Percentiles rank a stretch among this genome's conserved stretches.
Evolutionary conservation across 2,113 vertebrate genomes (phyloP).

Genomic region (Pelobates fuscus): DNA sequence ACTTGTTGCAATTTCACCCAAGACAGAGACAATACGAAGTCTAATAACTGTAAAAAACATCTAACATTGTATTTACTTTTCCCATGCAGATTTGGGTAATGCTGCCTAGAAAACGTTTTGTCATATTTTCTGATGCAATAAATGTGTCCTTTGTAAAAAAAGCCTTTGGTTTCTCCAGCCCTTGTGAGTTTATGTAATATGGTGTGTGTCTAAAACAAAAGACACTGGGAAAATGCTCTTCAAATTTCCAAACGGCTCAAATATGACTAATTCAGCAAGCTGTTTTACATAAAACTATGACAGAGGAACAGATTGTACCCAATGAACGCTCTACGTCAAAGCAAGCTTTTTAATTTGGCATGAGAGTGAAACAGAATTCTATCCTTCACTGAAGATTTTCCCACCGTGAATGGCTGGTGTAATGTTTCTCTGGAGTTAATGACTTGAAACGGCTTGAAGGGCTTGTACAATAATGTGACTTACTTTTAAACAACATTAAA

Average conservation of each 20-base stretch:
- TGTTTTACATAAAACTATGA: conserved; percentile 40
- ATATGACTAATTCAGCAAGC: conserved; percentile 58
- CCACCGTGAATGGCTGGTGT: neutral
- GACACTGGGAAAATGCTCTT: conserved; percentile 53
- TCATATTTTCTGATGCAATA: conserved; percentile 59
- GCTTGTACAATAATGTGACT: too few species aligned
- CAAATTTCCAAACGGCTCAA: conserved; percentile 45
- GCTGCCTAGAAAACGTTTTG: conserved; percentile 63
- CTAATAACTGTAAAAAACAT: too few species aligned
- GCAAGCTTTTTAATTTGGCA: conserved; percentile 50
- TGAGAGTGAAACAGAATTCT: conserved; percentile 47
- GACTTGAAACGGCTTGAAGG: too few species aligned
- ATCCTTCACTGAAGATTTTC: conserved; percentile 11
- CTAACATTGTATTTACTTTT: conserved; percentile 49
- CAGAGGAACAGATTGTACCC: conserved; percentile 9
- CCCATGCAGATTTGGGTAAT: conserved; percentile 48
- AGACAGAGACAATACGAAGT: too few species aligned
- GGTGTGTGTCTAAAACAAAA: conserved; percentile 49
- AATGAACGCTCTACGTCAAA: conserved; percentile 45
- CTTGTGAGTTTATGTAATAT: conserved; percentile 55
- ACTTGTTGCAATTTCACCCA: too few species aligned
- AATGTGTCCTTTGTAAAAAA: conserved; percentile 56
- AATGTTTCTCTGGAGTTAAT: too few species aligned
- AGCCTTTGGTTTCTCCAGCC: conserved; percentile 51
- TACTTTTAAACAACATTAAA: too few species aligned